Evolutionary conservation across 2,113 vertebrate genomes (phyloP).

Genomic region (Beaufortia kweichowensis): DNA sequence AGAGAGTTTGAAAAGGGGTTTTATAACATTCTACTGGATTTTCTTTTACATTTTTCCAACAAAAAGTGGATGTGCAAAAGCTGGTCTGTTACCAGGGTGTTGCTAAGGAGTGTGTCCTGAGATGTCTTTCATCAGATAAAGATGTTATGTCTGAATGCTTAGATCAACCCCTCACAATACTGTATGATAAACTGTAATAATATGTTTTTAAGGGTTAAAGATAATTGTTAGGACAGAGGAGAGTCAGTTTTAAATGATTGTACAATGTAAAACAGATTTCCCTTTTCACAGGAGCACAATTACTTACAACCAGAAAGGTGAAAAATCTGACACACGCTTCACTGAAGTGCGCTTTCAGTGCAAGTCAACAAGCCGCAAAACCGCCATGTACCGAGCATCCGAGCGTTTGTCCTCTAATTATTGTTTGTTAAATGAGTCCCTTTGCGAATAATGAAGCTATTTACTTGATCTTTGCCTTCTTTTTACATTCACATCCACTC

Average conservation of each 20-base stretch:
- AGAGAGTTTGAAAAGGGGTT: not conserved
- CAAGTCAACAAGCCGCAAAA: slow-evolving; percentile 22
- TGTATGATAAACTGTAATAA: too few species aligned
- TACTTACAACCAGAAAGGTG: not conserved
- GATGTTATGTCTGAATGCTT: too few species aligned
- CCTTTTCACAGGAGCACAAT: not conserved
- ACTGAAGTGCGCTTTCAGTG: slow-evolving; percentile 11
- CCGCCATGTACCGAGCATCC: slow-evolving; percentile 16
- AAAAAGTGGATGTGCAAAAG: too few species aligned
- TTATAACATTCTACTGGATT: not conserved
- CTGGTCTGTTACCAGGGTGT: too few species aligned
- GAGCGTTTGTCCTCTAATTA: slow-evolving; percentile 27
- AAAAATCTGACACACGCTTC: slow-evolving; percentile 8
- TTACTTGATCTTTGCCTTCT: slow-evolving; percentile 35
- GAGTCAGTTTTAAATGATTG: not conserved
- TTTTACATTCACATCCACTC: slow-evolving; percentile 9
- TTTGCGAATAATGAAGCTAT: slow-evolving; percentile 29
- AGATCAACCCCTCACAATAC: too few species aligned
- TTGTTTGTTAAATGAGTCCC: slow-evolving; percentile 30
- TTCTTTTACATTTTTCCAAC: too few species aligned
- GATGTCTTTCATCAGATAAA: too few species aligned
- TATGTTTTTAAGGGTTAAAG: not conserved
- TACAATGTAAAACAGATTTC: slow-evolving; percentile 13
- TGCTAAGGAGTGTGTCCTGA: too few species aligned
- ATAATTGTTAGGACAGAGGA: not conserved